Evolutionary conservation across 1,140 invertebrate species (phyloP).

Genomic region (Mizuhopecten yessoensis): DNA sequence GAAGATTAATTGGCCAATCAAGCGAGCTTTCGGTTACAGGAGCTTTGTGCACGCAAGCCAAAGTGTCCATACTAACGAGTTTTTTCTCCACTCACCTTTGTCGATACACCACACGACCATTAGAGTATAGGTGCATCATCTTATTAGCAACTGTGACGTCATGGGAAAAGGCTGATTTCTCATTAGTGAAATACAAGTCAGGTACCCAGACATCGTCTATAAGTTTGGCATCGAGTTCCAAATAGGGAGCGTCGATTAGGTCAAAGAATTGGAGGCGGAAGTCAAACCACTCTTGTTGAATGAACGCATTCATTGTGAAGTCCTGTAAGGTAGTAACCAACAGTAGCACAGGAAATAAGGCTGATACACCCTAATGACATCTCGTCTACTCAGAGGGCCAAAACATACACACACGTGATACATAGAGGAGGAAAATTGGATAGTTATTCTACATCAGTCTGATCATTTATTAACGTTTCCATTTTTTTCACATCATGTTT

Average conservation of each 20-base stretch:
- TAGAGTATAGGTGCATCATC: conserved; percentile 83
- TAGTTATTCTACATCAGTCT: no score
- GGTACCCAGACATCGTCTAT: conserved; percentile 83
- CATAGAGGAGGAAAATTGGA: no score
- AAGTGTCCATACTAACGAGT: no score
- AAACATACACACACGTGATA: no score
- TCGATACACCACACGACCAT: conserved; percentile 83
- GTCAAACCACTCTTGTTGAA: conserved; percentile 74
- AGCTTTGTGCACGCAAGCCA: no score
- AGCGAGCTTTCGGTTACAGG: no score
- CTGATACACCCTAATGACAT: not conserved
- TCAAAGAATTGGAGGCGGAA: conserved; percentile 66
- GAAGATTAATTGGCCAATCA: no score
- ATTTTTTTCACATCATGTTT: no score
- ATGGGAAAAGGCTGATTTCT: conserved; percentile 84
- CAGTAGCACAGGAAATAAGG: not conserved
- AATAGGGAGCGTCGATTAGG: conserved; percentile 62
- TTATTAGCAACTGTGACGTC: conserved; percentile 83
- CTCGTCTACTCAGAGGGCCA: not conserved
- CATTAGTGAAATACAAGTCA: conserved; percentile 83
- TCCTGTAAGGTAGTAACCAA: conserved; percentile 66
- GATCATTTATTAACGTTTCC: no score
- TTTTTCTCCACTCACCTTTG: no score
- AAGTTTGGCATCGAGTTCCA: conserved; percentile 77
- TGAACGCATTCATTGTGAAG: conserved; percentile 74